A percentile compares a stretch with the other conserved stretches of the same genome.
phyloP scores from a whole-genome alignment of 2,113 vertebrate species.

The Ammodytes dubius region DNA sequence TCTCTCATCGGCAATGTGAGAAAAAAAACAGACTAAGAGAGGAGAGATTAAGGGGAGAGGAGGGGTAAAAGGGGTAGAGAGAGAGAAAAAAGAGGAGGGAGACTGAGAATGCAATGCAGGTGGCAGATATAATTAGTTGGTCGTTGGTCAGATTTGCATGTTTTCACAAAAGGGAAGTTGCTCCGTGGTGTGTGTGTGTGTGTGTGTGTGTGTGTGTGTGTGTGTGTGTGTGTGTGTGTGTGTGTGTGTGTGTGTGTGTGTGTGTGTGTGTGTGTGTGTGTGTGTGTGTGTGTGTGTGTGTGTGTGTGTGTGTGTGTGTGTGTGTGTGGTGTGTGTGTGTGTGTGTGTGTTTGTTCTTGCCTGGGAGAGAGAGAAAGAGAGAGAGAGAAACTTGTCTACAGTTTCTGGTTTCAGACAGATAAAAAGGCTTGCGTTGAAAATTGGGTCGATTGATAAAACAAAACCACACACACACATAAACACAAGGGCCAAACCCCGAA shows the following conservation, averaged over 20 bases:
- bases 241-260: slow-evolving; percentile 45
- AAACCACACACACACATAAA: neutral
- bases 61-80: slow-evolving; percentile 41
- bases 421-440: slow-evolving; percentile 34
- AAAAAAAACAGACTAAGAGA: slow-evolving; percentile 35
- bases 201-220: slow-evolving; percentile 22
- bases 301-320: slow-evolving; percentile 28
- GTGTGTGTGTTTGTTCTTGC: slow-evolving; percentile 25
- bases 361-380: slow-evolving; percentile 19
- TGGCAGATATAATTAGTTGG: slow-evolving; percentile 88
- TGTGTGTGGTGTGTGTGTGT: slow-evolving; percentile 53
- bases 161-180: slow-evolving; percentile 87
- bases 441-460: slow-evolving; percentile 13
- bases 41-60: slow-evolving; percentile 31
- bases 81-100: slow-evolving; percentile 53
- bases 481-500: neutral
- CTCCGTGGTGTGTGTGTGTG: slow-evolving; percentile 9
- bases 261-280: slow-evolving; percentile 26
- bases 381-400: slow-evolving; percentile 16
- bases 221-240: slow-evolving; percentile 34
- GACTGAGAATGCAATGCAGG: slow-evolving; percentile 82
- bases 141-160: slow-evolving; percentile 88
- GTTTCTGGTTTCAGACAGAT: slow-evolving; percentile 67
- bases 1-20: slow-evolving; percentile 5
- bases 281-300: slow-evolving; percentile 29